Conservation (phyloP, 2,113 vertebrate genomes). For the Electrona antarctica region DNA sequence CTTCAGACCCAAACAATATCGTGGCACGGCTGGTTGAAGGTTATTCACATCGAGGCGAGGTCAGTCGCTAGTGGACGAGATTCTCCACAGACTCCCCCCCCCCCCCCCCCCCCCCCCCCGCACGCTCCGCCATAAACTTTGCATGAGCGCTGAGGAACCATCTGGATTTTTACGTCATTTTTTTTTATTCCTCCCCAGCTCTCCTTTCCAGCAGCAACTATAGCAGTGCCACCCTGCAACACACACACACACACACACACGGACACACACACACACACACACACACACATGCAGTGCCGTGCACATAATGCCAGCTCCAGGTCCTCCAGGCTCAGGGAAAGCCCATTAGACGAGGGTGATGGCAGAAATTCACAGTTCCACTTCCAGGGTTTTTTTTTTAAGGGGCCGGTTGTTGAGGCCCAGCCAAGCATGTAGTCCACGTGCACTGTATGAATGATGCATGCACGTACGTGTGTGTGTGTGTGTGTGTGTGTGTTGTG, state of each 20-base stretch:
- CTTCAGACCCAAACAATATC: conserved; percentile 1
- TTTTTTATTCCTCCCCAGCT: conserved; percentile 35
- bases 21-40: neutral
- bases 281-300: neutral
- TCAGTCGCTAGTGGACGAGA: neutral
- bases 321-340: conserved; percentile 54
- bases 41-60: neutral
- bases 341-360: conserved; percentile 75
- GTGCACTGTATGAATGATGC: conserved; percentile 39
- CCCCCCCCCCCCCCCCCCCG: neutral
- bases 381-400: conserved; percentile 59
- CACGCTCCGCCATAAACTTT: conserved; percentile 52
- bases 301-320: conserved; percentile 12
- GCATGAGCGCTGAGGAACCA: conserved; percentile 49
- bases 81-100: conserved; percentile 35
- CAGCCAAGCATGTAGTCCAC: conserved; percentile 44
- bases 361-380: conserved; percentile 75
- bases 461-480: conserved; percentile 23
- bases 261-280: conserved; percentile 16
- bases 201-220: conserved; percentile 2
- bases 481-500: neutral
- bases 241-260: neutral
- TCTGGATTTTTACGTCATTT: conserved; percentile 55
- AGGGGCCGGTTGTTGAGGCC: conserved; percentile 57
- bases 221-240: too few species aligned